These are phyloP conservation scores for Phymanthus crucifer DNA, from an alignment of 92 coral and sea anemone species.

Conservation along the genomic window DNA sequence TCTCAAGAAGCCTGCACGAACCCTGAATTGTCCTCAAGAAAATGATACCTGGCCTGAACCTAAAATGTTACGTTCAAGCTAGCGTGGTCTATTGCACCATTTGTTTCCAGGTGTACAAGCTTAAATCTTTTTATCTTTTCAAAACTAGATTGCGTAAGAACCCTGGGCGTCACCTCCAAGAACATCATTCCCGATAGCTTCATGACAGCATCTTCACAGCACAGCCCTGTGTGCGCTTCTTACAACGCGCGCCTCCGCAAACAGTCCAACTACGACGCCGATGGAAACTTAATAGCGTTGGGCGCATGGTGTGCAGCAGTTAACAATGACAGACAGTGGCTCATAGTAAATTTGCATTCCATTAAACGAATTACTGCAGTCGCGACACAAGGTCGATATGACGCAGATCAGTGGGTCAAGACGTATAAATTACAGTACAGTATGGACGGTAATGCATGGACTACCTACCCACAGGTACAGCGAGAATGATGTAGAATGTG, in stretches of 20 bases:
- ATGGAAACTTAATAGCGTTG: too few relatives aligned
- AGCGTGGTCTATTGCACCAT: not conserved
- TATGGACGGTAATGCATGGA: slow-evolving; percentile 58
- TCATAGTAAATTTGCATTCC: slow-evolving; percentile 46
- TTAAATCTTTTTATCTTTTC: not conserved
- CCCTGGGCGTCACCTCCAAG: slow-evolving; percentile 48
- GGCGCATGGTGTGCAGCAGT: slow-evolving; percentile 71
- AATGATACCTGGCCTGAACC: not conserved
- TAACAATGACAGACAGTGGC: slow-evolving; percentile 54
- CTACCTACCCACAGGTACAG: slow-evolving; percentile 54
- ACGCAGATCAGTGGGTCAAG: slow-evolving; percentile 64
- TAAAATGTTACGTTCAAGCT: not conserved
- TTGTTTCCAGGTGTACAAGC: not conserved
- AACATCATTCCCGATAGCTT: slow-evolving; percentile 39
- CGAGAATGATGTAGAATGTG: not conserved
- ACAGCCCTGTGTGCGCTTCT: slow-evolving; percentile 22
- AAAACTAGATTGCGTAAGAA: slow-evolving; percentile 51
- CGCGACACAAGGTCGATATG: slow-evolving; percentile 76
- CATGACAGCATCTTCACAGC: slow-evolving; percentile 63
- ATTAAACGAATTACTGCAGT: slow-evolving; percentile 60
- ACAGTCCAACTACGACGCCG: not conserved
- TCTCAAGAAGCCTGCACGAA: too few relatives aligned
- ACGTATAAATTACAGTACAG: slow-evolving; percentile 65
- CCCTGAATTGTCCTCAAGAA: not conserved
- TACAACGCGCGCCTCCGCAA: slow-evolving; percentile 55